phyloP scores from a whole-genome alignment of 1,140 invertebrate species.

The Ostrea denselamellosa region DNA sequence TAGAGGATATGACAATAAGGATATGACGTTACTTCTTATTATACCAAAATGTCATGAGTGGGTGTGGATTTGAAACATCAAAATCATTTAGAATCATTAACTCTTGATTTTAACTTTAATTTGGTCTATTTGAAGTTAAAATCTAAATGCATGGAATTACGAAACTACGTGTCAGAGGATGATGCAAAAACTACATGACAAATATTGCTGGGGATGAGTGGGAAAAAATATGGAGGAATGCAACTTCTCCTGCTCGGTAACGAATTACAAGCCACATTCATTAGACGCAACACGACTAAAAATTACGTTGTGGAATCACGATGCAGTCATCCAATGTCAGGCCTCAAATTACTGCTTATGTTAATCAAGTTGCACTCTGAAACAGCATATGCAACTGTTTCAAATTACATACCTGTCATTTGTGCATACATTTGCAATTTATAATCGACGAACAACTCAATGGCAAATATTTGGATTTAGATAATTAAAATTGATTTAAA shows the following conservation, averaged over 20 bases:
- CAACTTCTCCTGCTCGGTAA: background rate
- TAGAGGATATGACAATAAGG: too few relatives aligned
- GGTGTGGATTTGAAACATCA: too few relatives aligned
- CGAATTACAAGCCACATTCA: slow-evolving; percentile 18
- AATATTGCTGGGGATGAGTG: slow-evolving; percentile 24
- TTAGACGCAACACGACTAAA: background rate
- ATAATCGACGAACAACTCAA: slow-evolving; percentile 4
- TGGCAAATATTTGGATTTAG: slow-evolving; percentile 30
- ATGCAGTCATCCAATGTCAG: background rate
- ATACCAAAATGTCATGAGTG: too few relatives aligned
- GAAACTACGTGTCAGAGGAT: background rate
- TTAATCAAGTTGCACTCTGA: background rate
- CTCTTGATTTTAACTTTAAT: too few relatives aligned
- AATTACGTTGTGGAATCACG: background rate
- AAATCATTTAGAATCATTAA: too few relatives aligned
- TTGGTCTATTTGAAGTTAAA: too few relatives aligned
- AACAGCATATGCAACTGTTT: slow-evolving; percentile 32
- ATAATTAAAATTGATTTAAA: slow-evolving; percentile 35
- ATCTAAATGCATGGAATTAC: background rate
- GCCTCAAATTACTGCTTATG: slow-evolving; percentile 3
- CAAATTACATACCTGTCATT: slow-evolving; percentile 31
- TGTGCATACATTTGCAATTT: background rate
- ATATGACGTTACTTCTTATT: too few relatives aligned
- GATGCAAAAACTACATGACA: slow-evolving; percentile 13
- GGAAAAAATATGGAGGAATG: slow-evolving; percentile 14